A percentile compares a stretch with the other conserved stretches of the same genome.
Conservation (phyloP, 2,888 invertebrate species). For the Pristionchus japonicus region DNA sequence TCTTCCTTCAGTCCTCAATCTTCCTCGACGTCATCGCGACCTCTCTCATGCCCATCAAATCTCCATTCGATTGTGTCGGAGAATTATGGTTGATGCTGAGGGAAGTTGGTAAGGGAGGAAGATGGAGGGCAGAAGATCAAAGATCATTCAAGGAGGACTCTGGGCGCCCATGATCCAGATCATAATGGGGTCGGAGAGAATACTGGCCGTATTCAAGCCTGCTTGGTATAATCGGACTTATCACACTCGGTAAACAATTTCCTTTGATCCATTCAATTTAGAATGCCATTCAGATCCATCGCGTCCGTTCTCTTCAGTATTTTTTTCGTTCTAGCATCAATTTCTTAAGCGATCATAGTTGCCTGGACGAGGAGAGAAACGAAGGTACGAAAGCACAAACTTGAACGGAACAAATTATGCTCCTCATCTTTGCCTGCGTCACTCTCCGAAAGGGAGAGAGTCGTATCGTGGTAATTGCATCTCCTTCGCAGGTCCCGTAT, state of each 20-base stretch:
- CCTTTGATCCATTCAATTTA: not conserved
- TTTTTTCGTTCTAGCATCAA: slow-evolving; percentile 12
- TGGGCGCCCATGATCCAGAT: slow-evolving; percentile 47
- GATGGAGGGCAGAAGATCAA: not conserved
- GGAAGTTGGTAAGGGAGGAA: not conserved
- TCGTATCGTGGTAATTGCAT: not conserved
- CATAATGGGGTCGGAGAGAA: slow-evolving; percentile 39
- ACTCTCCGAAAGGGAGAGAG: not conserved
- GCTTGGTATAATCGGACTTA: not conserved
- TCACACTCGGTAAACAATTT: not conserved
- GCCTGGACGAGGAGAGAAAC: slow-evolving; percentile 22
- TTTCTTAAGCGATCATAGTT: not conserved
- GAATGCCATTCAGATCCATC: not conserved
- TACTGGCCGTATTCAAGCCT: slow-evolving; percentile 42
- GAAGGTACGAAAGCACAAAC: not conserved
- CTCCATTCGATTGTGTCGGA: slow-evolving; percentile 17
- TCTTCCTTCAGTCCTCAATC: not conserved
- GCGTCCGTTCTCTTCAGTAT: slow-evolving; percentile 7
- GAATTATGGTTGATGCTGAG: slow-evolving; percentile 46
- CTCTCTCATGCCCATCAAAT: slow-evolving; percentile 23
- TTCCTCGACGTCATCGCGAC: slow-evolving; percentile 34
- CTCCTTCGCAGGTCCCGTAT: slow-evolving; percentile 14
- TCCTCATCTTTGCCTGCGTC: not conserved
- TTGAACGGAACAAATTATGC: not conserved
- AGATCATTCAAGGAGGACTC: slow-evolving; percentile 17